Base-by-base conservation (phyloP, 2,797 vertebrate species). In the Poecilia picta region DNA sequence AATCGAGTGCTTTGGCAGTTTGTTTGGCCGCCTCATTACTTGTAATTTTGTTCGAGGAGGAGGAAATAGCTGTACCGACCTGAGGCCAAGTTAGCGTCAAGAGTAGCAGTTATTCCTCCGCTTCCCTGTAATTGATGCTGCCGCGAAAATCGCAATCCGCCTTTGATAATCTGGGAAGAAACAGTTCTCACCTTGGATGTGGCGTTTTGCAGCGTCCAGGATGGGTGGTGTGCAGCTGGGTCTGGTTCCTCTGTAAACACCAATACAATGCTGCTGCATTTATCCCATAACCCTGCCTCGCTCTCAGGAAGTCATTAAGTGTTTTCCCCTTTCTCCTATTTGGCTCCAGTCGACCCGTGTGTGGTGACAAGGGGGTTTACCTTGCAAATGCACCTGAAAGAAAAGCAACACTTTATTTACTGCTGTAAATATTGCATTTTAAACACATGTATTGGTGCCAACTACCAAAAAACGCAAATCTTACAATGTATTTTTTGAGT, bases 181-280 rank as follows among this genome's bases (percentile, higher is more conserved):
- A 81, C 74, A 51, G 77, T 90, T 92, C 85, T 93, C 89, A 91
- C 91, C 89, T 92, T 85, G 88, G 57, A 90, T 87, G 85, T 86
- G 76, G 71, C 78, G 80, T 89, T 81, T 33, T 74, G 86, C 74
- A 46, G 2, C 53, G 13, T 89, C 81, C 89, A 91, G 89, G 89
- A 88, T 89, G 89, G 92, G 87, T 47, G 88, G 85, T 68, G 91
- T 77, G 77, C 23, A 46, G 45, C 75, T 28, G 11, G 45, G 72
- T 78, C 55, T 75, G 83, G 87, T 89, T 91, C 91, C 88, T 91
- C 85, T 80, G 87, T 88, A 92, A 94, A 93, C 91, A 90, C 78
- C 66, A 74, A 85, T 53, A 91, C 93, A 91, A 90, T 91, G 87
- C 85, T 73, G 73, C 83, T 78, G 81, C 82, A 73, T 91, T 90